Evolutionary conservation across 2,888 invertebrate genomes (phyloP).

Genomic region (Mythimna ferrago): DNA sequence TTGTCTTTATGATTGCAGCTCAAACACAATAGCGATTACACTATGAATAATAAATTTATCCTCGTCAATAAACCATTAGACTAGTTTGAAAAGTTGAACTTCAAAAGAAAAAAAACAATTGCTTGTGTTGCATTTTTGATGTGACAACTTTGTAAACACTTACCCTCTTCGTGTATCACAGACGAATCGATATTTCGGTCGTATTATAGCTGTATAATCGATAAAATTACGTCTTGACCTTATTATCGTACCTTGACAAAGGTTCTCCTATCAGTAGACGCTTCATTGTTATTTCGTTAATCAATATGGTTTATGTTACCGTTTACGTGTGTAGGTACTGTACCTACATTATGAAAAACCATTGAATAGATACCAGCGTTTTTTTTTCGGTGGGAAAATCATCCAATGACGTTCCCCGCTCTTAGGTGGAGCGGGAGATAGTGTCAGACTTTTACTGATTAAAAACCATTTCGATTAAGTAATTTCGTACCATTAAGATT

Average conservation of each 20-base stretch:
- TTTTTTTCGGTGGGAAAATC: too few relatives aligned
- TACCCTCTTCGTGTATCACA: slow-evolving; percentile 4
- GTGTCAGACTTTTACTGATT: too few relatives aligned
- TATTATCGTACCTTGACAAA: slow-evolving; percentile 10
- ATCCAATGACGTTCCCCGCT: too few relatives aligned
- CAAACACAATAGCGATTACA: neutral
- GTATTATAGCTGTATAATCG: slow-evolving; percentile 14
- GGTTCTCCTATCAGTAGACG: neutral
- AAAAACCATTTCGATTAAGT: too few relatives aligned
- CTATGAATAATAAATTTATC: neutral
- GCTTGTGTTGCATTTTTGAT: slow-evolving; percentile 12
- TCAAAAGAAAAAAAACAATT: neutral
- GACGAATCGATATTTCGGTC: slow-evolving; percentile 24
- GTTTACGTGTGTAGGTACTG: too few relatives aligned
- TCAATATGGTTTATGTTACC: neutral
- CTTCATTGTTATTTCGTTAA: slow-evolving; percentile 13
- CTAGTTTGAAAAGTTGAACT: neutral
- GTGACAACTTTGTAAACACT: neutral
- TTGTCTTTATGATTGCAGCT: slow-evolving; percentile 6
- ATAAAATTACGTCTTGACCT: slow-evolving; percentile 37
- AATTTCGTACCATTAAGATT: too few relatives aligned
- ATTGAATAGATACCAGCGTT: too few relatives aligned
- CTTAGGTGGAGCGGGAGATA: too few relatives aligned
- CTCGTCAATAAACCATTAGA: neutral
- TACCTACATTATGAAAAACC: too few relatives aligned